Evolutionary conservation across 1,140 invertebrate genomes (phyloP), one percentile per base, ranked within the genome.

Genomic region (Dolichoris vasculosae): DNA sequence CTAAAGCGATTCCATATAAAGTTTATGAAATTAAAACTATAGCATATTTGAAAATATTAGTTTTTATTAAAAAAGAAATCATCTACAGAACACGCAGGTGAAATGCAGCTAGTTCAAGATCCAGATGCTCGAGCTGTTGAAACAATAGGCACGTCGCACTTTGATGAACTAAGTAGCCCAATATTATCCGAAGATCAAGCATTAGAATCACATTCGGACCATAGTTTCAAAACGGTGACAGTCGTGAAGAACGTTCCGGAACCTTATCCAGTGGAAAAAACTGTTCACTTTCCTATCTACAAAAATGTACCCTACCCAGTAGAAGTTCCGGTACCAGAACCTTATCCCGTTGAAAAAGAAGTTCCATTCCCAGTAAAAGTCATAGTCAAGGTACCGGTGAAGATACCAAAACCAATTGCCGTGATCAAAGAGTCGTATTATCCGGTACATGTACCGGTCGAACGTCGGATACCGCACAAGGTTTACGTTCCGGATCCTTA

Each of bases 401-500:
- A 91, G 80, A 91, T 94, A 35, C 93, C 93, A 0, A 89, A 89
- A 38, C 92, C 93, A 0, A 86, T 93, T 13, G 90, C 93, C 0
- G 90, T 94, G 2, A 84, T 91, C 38, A 93, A 93, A 30, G 90
- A 92, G 32, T 87, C 92, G 0, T 91, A 89, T 13, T 93, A 93
- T 46, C 90, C 93, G 0, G 91, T 94, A 1, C 89, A 91, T 46
- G 92, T 94, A 20, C 92, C 91, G 0, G 89, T 93, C 0, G 95
- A 96, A 86, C 94, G 95, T 89, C 95, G 94, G 2, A 94, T 95
- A 87, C 95, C 95, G 71, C 94, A 95, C 83, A 95, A 95, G 88
- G 95, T 96, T 6, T 94, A 95, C 76, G 93, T 96, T 26, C 95
- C 95, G 17, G 94, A 95, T 0, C 95, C 95, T 30, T 94, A 94